A percentile compares a stretch with the other conserved stretches of the same genome.
Conservation (phyloP, 2,113 vertebrate species). For the Python bivittatus region DNA sequence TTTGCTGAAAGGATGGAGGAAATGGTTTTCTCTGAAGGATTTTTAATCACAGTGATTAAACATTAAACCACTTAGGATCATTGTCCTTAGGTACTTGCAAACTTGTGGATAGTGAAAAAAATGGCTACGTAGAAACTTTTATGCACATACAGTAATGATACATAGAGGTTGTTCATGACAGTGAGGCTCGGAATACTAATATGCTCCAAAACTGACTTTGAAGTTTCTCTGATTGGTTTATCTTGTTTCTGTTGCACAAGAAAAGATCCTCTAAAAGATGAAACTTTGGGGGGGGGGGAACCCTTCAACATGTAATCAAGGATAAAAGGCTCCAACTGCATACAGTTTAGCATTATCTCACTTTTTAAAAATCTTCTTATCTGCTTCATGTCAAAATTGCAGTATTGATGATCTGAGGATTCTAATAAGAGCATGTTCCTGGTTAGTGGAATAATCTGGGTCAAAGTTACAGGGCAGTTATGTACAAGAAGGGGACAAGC, state of each 20-base stretch:
- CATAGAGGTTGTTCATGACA: neutral
- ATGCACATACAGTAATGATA: neutral
- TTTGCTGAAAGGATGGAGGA: neutral
- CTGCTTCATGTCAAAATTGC: neutral
- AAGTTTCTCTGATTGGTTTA: neutral
- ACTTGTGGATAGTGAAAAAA: neutral
- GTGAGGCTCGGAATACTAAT: neutral
- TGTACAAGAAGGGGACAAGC: neutral
- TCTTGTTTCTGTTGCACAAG: neutral
- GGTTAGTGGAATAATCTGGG: neutral
- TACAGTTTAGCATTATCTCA: neutral
- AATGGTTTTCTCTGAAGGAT: neutral
- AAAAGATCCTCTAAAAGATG: neutral
- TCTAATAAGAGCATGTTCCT: neutral
- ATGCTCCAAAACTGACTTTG: neutral
- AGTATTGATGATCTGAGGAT: neutral
- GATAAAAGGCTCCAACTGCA: neutral
- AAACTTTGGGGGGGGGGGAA: neutral
- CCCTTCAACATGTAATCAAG: neutral
- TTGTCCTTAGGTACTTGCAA: too few relatives aligned
- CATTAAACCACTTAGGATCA: neutral
- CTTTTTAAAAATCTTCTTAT: neutral
- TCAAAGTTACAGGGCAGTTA: neutral
- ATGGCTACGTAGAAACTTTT: neutral
- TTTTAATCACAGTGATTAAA: neutral